A percentile compares a stretch with the other conserved stretches of the same genome.
Conservation (phyloP, 2,797 vertebrate genomes). For the Chrysocyon brachyurus region DNA sequence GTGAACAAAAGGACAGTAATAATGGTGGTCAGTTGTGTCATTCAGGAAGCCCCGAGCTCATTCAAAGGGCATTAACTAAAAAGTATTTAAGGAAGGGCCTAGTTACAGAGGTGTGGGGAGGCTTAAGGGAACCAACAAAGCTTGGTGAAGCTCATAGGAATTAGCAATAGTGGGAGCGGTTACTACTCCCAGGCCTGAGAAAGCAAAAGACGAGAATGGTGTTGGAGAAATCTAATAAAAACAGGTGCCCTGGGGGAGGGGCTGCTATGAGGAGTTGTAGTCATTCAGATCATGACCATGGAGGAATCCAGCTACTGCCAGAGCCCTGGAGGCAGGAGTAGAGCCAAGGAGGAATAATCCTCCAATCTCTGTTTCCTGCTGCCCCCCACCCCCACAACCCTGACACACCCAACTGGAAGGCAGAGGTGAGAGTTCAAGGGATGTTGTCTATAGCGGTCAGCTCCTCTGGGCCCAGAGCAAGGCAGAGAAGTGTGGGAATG, state of each 20-base stretch:
- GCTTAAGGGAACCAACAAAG: neutral
- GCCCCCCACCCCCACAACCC: neutral
- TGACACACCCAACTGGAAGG: neutral
- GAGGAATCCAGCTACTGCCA: neutral
- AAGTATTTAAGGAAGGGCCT: neutral
- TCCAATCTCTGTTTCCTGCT: neutral
- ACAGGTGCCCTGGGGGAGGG: neutral
- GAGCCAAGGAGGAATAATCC: neutral
- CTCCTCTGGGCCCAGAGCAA: neutral
- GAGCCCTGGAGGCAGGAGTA: neutral
- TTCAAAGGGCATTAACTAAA: slow-evolving; percentile 2
- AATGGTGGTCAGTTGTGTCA: slow-evolving; percentile 21
- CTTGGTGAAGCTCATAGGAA: neutral
- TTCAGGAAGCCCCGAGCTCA: slow-evolving; percentile 12
- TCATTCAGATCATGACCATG: neutral
- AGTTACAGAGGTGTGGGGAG: neutral
- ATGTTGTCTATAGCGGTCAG: neutral
- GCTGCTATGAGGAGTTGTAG: neutral
- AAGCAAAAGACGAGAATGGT: neutral
- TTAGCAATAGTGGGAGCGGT: neutral
- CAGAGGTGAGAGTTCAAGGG: neutral
- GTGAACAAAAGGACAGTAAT: slow-evolving; percentile 31
- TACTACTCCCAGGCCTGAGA: neutral
- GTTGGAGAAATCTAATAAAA: neutral
- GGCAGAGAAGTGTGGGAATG: neutral